phyloP scores from a whole-genome alignment of 2,113 vertebrate genomes.

The Saccopteryx leptura region DNA sequence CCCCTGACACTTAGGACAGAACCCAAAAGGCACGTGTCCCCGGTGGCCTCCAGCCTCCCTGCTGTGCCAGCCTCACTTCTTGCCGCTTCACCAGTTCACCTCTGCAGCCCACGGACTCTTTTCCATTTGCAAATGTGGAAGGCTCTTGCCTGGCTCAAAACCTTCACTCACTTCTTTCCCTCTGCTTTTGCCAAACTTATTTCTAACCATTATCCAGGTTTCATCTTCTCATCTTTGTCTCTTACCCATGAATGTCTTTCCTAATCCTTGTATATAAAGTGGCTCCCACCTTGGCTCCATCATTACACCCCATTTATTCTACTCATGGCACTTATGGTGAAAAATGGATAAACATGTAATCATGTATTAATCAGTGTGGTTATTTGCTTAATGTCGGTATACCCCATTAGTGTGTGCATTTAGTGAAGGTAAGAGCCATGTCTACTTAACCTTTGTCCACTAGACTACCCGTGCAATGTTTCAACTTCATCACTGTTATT shows the following conservation, averaged over 20 bases:
- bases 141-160: not conserved
- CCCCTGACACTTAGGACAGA: not conserved
- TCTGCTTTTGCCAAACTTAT: not conserved
- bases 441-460: not conserved
- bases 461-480: not conserved
- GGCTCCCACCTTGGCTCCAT: not conserved
- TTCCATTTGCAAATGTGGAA: not conserved
- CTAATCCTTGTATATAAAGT: not conserved
- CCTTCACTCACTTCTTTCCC: not conserved
- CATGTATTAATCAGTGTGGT: not conserved
- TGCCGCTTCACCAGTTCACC: not conserved
- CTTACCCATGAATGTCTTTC: not conserved
- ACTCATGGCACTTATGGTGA: not conserved
- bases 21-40: not conserved
- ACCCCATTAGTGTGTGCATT: not conserved
- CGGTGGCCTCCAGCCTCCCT: not conserved
- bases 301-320: not conserved
- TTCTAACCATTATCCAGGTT: not conserved
- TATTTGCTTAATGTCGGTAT: not conserved
- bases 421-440: not conserved
- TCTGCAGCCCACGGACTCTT: not conserved
- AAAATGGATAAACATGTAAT: not conserved
- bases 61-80: not conserved
- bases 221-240: not conserved
- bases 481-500: not conserved